These are phyloP conservation scores for Xylophagus ater DNA, from an alignment of 2,888 invertebrate genomes.

Conservation along the genomic window DNA sequence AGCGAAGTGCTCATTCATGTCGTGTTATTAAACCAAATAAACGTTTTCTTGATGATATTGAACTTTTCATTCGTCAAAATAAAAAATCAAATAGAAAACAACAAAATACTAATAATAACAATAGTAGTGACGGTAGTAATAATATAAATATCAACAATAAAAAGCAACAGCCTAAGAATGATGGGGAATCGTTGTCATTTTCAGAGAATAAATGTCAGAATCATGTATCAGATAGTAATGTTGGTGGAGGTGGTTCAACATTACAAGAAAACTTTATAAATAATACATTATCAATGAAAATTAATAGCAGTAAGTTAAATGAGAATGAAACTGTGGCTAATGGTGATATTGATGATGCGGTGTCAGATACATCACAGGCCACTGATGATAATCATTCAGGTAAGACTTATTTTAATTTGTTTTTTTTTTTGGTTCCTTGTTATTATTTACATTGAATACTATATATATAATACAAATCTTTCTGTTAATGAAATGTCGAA, in stretches of 20 bases:
- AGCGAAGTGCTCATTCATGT: constrained; percentile 73
- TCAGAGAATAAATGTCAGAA: constrained; percentile 8
- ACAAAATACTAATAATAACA: constrained; percentile 2
- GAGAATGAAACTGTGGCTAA: constrained; percentile 23
- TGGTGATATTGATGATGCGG: constrained; percentile 12
- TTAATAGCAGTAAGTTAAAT: constrained; percentile 8
- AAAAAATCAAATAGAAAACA: constrained; percentile 1
- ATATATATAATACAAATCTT: no score
- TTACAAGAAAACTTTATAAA: constrained; percentile 12
- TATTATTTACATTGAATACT: no score
- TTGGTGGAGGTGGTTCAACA: constrained; percentile 24
- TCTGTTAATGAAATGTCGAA: no score
- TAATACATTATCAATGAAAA: constrained; percentile 11
- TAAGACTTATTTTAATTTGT: no score
- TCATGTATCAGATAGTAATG: constrained; percentile 17
- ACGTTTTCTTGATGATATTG: constrained; percentile 62
- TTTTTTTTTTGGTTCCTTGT: no score
- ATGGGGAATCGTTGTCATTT: neutral
- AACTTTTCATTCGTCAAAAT: constrained; percentile 20
- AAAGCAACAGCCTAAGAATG: constrained; percentile 15
- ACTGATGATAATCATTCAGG: constrained; percentile 15
- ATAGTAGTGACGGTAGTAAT: constrained; percentile 1
- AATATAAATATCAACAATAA: neutral
- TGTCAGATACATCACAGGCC: constrained; percentile 13
- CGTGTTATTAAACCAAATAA: constrained; percentile 82